Evolutionary conservation across 2,888 invertebrate species (phyloP).

Genomic region (Bombylius discolor): DNA sequence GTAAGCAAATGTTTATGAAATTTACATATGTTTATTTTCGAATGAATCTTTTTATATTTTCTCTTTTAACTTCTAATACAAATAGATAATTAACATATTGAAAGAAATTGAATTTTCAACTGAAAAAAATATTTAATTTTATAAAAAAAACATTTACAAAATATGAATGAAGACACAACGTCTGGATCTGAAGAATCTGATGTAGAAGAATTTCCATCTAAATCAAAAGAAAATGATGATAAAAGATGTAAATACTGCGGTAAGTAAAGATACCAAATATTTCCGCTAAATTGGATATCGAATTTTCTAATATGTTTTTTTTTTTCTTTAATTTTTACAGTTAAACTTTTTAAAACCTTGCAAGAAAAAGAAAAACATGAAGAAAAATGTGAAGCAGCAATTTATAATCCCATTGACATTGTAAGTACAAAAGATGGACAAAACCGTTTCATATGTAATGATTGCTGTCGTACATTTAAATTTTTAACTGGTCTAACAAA

Average conservation of each 20-base stretch:
- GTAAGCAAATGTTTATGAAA: too few relatives aligned
- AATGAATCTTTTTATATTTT: too few relatives aligned
- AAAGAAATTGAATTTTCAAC: too few relatives aligned
- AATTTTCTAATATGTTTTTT: too few relatives aligned
- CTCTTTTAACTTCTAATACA: too few relatives aligned
- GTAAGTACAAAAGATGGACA: slow-evolving; percentile 1
- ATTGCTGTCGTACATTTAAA: slow-evolving; percentile 1
- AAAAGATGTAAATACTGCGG: slow-evolving; percentile 1
- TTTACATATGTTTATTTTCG: too few relatives aligned
- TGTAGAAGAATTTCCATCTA: background rate
- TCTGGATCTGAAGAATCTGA: background rate
- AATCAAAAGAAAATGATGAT: background rate
- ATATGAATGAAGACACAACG: too few relatives aligned
- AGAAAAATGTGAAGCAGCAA: background rate
- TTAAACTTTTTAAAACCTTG: background rate
- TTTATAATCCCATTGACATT: background rate
- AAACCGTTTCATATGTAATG: slow-evolving; percentile 1
- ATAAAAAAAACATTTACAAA: too few relatives aligned
- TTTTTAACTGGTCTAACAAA: slow-evolving; percentile 15
- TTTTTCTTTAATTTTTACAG: background rate
- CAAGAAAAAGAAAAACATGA: background rate
- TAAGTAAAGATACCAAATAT: background rate
- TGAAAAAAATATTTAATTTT: too few relatives aligned
- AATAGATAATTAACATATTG: too few relatives aligned
- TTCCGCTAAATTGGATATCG: background rate